Conservation (phyloP, 2,888 invertebrate genomes). For the Seira musarum region DNA sequence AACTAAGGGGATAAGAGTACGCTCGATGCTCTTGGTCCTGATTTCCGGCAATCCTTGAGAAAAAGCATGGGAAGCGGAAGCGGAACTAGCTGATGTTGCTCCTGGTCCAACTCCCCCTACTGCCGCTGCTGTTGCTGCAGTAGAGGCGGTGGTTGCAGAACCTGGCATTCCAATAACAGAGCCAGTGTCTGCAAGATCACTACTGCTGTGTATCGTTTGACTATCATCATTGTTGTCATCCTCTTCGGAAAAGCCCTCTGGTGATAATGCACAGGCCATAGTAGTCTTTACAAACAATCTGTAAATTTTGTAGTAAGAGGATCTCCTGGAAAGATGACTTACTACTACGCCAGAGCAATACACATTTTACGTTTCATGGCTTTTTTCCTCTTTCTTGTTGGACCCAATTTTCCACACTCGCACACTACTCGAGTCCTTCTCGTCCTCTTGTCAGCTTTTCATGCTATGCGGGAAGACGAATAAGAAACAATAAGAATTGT, state of each 20-base stretch:
- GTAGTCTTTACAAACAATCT: constrained; percentile 17
- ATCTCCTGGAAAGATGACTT: too few relatives aligned
- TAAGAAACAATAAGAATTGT: neutral
- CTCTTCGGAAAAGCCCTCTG: constrained; percentile 60
- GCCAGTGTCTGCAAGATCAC: constrained; percentile 39
- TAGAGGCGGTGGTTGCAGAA: constrained; percentile 7
- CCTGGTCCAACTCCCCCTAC: neutral
- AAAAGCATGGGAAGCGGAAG: constrained; percentile 43
- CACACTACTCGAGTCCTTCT: too few relatives aligned
- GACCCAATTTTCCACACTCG: neutral
- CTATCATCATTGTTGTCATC: constrained; percentile 54
- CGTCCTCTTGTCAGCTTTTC: neutral
- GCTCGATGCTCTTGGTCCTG: constrained; percentile 94
- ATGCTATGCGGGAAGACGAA: neutral
- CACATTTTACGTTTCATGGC: neutral
- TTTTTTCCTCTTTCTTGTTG: too few relatives aligned
- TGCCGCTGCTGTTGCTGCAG: neutral
- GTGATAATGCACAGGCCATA: constrained; percentile 64
- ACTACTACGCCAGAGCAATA: neutral
- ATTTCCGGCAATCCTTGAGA: constrained; percentile 77
- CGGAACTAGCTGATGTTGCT: constrained; percentile 18
- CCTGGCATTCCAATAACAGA: constrained; percentile 18
- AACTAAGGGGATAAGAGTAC: constrained; percentile 92
- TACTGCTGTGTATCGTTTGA: constrained; percentile 44
- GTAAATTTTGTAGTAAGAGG: neutral